These are phyloP conservation scores for Zoroaster sp. DNA, from an alignment of 53 echinoderm and acorn worm species.

Conservation along the genomic window DNA sequence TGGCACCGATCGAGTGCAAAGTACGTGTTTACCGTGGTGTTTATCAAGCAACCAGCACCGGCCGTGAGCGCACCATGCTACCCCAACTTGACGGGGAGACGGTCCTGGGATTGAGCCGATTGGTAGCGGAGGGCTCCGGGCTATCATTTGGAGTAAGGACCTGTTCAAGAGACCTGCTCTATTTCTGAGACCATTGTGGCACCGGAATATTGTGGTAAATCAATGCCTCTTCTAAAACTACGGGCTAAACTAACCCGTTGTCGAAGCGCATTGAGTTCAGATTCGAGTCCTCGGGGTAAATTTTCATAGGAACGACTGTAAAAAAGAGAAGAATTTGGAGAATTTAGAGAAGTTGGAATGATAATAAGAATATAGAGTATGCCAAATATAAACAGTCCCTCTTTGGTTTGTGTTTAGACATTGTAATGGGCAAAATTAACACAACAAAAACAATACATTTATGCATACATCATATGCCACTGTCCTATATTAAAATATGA, in stretches of 20 bases:
- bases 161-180: neutral
- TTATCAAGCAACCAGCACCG: conserved; percentile 10
- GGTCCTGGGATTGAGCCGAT: neutral
- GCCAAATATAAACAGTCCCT: neutral
- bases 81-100: neutral
- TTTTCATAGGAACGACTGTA: neutral
- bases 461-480: too few relatives aligned
- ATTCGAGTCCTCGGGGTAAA: neutral
- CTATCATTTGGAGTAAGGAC: neutral
- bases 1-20: neutral
- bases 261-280: conserved; percentile 25
- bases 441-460: too few relatives aligned
- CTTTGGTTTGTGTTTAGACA: too few relatives aligned
- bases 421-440: too few relatives aligned
- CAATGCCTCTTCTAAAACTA: neutral
- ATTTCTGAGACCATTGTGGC: neutral
- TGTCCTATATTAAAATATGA: too few relatives aligned
- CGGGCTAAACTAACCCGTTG: conserved; percentile 26
- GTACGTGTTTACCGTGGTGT: conserved; percentile 22
- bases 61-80: neutral
- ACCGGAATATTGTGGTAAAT: neutral
- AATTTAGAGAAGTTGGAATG: conserved; percentile 2
- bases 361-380: neutral
- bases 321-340: neutral
- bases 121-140: neutral